Evolutionary conservation across 2,113 vertebrate genomes (phyloP).

Genomic region (Potamarius usumacintae): DNA sequence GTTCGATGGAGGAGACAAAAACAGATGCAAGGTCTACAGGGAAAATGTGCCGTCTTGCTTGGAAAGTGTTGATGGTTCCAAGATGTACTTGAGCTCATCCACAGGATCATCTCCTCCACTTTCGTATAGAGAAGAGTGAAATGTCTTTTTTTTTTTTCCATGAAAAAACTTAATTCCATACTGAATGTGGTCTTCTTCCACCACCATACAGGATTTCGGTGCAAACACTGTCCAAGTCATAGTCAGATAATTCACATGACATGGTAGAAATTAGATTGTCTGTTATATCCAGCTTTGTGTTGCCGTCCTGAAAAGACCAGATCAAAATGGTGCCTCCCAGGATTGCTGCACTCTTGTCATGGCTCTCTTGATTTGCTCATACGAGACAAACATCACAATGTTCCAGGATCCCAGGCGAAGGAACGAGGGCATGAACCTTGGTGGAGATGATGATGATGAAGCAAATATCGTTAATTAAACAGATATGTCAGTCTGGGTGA

Average conservation of each 20-base stretch:
- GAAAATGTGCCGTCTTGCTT: slow-evolving; percentile 8
- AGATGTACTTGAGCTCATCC: not conserved
- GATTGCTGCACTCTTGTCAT: slow-evolving; percentile 67
- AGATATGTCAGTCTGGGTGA: not conserved
- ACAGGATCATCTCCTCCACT: not conserved
- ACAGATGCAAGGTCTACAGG: not conserved
- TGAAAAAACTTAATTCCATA: slow-evolving; percentile 23
- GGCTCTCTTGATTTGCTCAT: slow-evolving; percentile 88
- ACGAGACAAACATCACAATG: slow-evolving; percentile 92
- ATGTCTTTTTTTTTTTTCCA: not conserved
- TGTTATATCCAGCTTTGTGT: not conserved
- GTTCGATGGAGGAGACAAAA: not conserved
- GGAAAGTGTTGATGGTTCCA: slow-evolving; percentile 8
- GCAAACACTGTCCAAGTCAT: not conserved
- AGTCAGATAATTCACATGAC: not conserved
- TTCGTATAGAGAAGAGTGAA: not conserved
- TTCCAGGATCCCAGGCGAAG: slow-evolving; percentile 91
- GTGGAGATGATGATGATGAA: not conserved
- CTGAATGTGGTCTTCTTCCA: not conserved
- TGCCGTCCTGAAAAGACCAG: not conserved
- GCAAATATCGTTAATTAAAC: not conserved
- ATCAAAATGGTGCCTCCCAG: slow-evolving; percentile 77
- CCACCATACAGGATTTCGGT: not conserved
- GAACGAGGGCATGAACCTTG: slow-evolving; percentile 91
- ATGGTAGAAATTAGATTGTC: not conserved